phyloP scores from a whole-genome alignment of 2,888 invertebrate genomes.

The Ormyrus thymus region DNA sequence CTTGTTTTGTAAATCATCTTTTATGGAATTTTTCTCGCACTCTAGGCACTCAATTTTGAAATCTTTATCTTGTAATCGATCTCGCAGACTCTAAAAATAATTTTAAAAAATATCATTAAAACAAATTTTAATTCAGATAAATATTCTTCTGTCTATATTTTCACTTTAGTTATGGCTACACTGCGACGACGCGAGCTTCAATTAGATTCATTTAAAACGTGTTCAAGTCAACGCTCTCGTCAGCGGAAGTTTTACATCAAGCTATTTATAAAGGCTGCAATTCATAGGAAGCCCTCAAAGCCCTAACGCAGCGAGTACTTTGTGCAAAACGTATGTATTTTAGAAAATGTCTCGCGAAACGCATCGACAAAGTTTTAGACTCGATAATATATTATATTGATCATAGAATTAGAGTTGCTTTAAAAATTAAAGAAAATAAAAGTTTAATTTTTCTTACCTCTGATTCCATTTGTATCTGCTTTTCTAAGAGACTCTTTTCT shows the following conservation, averaged over 20 bases:
- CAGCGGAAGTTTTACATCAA: slow-evolving; percentile 51
- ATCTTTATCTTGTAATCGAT: slow-evolving; percentile 70
- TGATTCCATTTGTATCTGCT: slow-evolving; percentile 69
- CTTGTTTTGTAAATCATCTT: slow-evolving; percentile 64
- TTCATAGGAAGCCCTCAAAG: slow-evolving; percentile 7
- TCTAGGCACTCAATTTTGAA: slow-evolving; percentile 74
- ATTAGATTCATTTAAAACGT: slow-evolving; percentile 37
- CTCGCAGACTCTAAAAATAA: slow-evolving; percentile 65
- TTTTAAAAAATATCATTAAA: too few relatives aligned
- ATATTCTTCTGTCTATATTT: too few relatives aligned
- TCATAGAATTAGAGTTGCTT: too few relatives aligned
- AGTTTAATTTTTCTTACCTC: slow-evolving; percentile 63
- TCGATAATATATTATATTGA: too few relatives aligned
- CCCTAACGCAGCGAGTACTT: too few relatives aligned
- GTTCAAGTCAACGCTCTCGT: slow-evolving; percentile 52
- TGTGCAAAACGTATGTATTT: too few relatives aligned
- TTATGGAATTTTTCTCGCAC: slow-evolving; percentile 68
- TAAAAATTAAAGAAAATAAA: neutral
- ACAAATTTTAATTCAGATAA: too few relatives aligned
- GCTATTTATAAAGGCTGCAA: slow-evolving; percentile 51
- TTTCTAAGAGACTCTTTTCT: slow-evolving; percentile 69
- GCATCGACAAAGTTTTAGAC: too few relatives aligned
- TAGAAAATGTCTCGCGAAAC: too few relatives aligned
- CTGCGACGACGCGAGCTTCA: slow-evolving; percentile 21
- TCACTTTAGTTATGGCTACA: neutral